A percentile compares a stretch with the other conserved stretches of the same genome.
These are phyloP conservation scores for Lateolabrax maculatus DNA, from an alignment of 2,797 vertebrate genomes.

Conservation along the genomic window DNA sequence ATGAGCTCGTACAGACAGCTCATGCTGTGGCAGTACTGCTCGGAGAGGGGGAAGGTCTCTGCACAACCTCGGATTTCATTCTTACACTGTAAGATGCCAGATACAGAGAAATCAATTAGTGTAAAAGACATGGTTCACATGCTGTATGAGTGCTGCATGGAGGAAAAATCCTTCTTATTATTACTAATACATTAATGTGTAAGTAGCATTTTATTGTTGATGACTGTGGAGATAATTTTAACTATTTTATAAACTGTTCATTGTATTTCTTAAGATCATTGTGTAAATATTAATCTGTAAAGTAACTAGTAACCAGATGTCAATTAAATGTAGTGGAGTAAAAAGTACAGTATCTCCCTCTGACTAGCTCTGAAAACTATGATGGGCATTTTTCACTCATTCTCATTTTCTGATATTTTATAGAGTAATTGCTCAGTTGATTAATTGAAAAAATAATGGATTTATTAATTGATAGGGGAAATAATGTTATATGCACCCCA, in stretches of 20 bases:
- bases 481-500: not conserved
- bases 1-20: conserved; percentile 84
- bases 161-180: no score
- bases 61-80: conserved; percentile 87
- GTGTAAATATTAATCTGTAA: not conserved
- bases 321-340: not conserved
- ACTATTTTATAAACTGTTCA: not conserved
- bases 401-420: not conserved
- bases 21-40: conserved; percentile 85
- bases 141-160: not conserved
- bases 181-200: not conserved
- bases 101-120: conserved; percentile 13
- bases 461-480: not conserved
- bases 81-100: conserved; percentile 81
- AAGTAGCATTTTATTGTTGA: not conserved
- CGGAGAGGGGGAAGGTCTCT: conserved; percentile 85
- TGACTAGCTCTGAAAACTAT: not conserved
- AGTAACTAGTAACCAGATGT: not conserved
- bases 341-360: not conserved
- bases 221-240: not conserved
- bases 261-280: not conserved
- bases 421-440: not conserved
- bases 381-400: not conserved
- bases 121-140: not conserved
- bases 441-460: not conserved